phyloP scores from a whole-genome alignment of 2,113 vertebrate species.

The Equus przewalskii region DNA sequence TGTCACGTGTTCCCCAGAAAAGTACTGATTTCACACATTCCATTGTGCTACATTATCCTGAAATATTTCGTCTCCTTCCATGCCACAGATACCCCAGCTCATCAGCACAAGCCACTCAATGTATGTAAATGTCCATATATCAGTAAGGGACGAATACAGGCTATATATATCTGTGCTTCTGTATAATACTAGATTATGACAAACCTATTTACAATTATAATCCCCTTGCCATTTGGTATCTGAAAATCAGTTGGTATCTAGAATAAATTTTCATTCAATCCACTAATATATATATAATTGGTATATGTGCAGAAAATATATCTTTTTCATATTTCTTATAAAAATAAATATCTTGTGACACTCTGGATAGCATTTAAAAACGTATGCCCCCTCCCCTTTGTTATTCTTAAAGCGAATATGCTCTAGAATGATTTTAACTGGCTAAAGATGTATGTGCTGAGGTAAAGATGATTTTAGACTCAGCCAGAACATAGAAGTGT shows the following conservation, averaged over 20 bases:
- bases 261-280: slow-evolving; percentile 46
- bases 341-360: slow-evolving; percentile 43
- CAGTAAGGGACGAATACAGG: neutral
- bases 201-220: slow-evolving; percentile 20
- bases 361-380: neutral
- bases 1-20: neutral
- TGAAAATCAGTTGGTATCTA: slow-evolving; percentile 30
- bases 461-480: slow-evolving; percentile 48
- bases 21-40: neutral
- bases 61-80: neutral
- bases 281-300: neutral
- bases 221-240: neutral
- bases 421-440: slow-evolving; percentile 17
- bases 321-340: slow-evolving; percentile 42
- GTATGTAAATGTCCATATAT: neutral
- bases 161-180: neutral
- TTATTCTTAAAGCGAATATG: slow-evolving; percentile 33
- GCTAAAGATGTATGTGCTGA: neutral
- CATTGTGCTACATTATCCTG: neutral
- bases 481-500: neutral
- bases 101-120: neutral
- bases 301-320: neutral
- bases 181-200: neutral
- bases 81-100: neutral
- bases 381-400: neutral